Evolutionary conservation across 2,888 invertebrate species (phyloP).

Genomic region (Ditula angustiorana): DNA sequence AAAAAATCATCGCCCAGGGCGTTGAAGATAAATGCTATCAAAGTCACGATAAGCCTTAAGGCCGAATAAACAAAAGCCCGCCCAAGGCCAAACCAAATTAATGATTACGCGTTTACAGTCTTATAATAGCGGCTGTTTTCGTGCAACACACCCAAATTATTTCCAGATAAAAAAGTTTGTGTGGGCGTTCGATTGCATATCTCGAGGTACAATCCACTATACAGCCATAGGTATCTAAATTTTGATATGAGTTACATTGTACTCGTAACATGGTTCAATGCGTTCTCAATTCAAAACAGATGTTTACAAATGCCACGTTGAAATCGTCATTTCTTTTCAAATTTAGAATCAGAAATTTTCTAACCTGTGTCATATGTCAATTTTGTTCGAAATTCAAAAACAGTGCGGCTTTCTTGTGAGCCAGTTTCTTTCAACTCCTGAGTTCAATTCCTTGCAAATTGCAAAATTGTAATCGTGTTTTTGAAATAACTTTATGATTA

Average conservation of each 20-base stretch:
- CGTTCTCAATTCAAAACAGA: slow-evolving; percentile 42
- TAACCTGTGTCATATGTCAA: not conserved
- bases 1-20: slow-evolving; percentile 48
- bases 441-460: not conserved
- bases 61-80: slow-evolving; percentile 53
- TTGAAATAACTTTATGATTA: slow-evolving; percentile 51
- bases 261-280: slow-evolving; percentile 41
- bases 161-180: slow-evolving; percentile 54
- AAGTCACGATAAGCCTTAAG: slow-evolving; percentile 59
- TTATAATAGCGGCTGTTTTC: slow-evolving; percentile 57
- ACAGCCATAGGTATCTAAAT: slow-evolving; percentile 24
- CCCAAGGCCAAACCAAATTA: slow-evolving; percentile 59
- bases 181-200: slow-evolving; percentile 57
- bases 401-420: too few species aligned
- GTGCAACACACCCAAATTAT: slow-evolving; percentile 53
- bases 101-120: slow-evolving; percentile 58
- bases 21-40: slow-evolving; percentile 51
- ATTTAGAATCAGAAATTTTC: not conserved
- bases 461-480: slow-evolving; percentile 40
- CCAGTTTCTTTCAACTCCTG: not conserved
- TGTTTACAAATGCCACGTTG: slow-evolving; percentile 16
- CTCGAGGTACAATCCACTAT: slow-evolving; percentile 39
- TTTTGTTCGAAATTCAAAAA: not conserved
- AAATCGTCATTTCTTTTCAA: not conserved
- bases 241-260: slow-evolving; percentile 27